These are phyloP conservation scores for Tenthredo scrophulariae DNA, from an alignment of 2,888 invertebrate species.

Conservation along the genomic window DNA sequence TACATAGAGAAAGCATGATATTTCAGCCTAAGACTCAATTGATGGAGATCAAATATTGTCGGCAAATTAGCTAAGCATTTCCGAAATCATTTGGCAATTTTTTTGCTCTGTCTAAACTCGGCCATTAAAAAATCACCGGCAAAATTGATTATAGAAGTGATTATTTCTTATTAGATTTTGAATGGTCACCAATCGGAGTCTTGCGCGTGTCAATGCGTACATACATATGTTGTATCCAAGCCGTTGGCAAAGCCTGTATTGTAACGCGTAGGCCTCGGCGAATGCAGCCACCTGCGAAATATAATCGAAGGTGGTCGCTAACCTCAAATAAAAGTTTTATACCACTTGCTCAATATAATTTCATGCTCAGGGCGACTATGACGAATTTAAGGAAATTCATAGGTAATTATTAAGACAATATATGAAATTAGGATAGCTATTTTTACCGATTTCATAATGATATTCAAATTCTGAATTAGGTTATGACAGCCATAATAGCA, in stretches of 20 bases:
- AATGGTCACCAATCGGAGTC: slow-evolving; percentile 46
- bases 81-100: not conserved
- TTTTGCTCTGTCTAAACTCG: not conserved
- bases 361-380: slow-evolving; percentile 73
- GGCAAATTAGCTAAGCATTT: not conserved
- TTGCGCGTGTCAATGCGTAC: slow-evolving; percentile 51
- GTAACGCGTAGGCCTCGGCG: slow-evolving; percentile 48
- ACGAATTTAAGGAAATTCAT: slow-evolving; percentile 77
- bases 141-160: not conserved
- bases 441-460: not conserved
- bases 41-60: not conserved
- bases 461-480: slow-evolving; percentile 18
- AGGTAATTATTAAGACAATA: slow-evolving; percentile 66
- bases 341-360: slow-evolving; percentile 55
- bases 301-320: slow-evolving; percentile 53
- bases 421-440: not conserved
- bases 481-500: slow-evolving; percentile 51
- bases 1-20: not conserved
- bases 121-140: slow-evolving; percentile 11
- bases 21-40: not conserved
- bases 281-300: slow-evolving; percentile 53
- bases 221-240: not conserved
- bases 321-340: slow-evolving; percentile 46
- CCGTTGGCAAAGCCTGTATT: slow-evolving; percentile 33
- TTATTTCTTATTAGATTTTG: slow-evolving; percentile 46